Evolutionary conservation across 2,113 vertebrate genomes (phyloP), one percentile per base, ranked within the genome.

Genomic region (Saiga tatarica): DNA sequence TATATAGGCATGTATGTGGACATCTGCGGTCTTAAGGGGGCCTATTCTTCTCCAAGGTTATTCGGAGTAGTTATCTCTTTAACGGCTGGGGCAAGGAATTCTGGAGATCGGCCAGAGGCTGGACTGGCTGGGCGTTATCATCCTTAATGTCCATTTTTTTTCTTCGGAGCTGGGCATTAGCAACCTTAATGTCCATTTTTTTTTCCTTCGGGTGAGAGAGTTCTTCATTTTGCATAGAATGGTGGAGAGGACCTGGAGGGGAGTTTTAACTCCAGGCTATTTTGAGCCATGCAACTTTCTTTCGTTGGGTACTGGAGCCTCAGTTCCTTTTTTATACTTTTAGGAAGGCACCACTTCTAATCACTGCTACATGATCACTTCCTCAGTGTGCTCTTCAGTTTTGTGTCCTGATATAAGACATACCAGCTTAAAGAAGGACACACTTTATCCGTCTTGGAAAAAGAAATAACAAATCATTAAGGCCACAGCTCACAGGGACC

Each of bases 401-500:
- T 64, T 64, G 60, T 64, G 30, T 64, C 60, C 60, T 33, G 14
- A 64, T 64, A 64, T 7, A 64, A 64, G 14, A 64, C 3, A 16
- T 64, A 33, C 6, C 60, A 64, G 60, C 30, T 64, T 64, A 64
- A 64, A 64, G 60, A 64, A 64, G 60, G 30, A 64, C 60, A 33
- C 30, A 33, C 60, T 64, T 33, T 33, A 64, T 64, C 60, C 7
- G 0, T 33, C 14, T 64, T 64, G 60, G 60, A 64, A 64, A 64
- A 64, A 33, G 60, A 8, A 64, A 64, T 64, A 64, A 62, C 60
- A 62, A 62, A 64, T 64, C 60, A 64, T 64, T 33, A 98, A 94
- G 85, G 33, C 89, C 92, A 30, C 33, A 81, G 95, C 91, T 95
- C 91, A 52, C 47, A 74, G 91, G 67, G 93, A 97, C 53, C 67